phyloP scores from a whole-genome alignment of 2,797 vertebrate species.

The Babyrousa celebensis region DNA sequence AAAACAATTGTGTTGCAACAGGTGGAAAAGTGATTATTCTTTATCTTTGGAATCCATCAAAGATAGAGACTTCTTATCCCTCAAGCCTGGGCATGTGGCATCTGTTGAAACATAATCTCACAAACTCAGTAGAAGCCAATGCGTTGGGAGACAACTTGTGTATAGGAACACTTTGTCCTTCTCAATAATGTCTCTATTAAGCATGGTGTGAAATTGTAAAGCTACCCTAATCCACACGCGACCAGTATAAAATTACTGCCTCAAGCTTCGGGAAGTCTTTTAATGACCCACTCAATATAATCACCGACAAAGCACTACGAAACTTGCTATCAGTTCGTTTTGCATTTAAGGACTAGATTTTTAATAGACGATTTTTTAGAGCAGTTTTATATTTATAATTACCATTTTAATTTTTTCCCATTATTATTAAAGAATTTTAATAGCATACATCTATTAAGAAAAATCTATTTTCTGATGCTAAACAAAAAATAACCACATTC shows the following conservation, averaged over 20 bases:
- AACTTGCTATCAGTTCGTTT: conserved; percentile 5
- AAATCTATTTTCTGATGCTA: conserved; percentile 70
- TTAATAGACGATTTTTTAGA: conserved; percentile 61
- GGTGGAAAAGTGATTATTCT: conserved; percentile 77
- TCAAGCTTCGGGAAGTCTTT: conserved; percentile 59
- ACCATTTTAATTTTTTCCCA: not conserved
- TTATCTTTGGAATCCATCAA: conserved; percentile 81
- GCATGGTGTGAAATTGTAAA: conserved; percentile 80
- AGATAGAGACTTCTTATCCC: conserved; percentile 77
- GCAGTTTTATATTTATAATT: conserved; percentile 7
- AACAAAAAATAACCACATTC: conserved; percentile 70
- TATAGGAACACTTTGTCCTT: conserved; percentile 67
- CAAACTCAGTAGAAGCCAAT: conserved; percentile 71
- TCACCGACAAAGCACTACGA: not conserved
- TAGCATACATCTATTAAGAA: not conserved
- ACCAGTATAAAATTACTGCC: conserved; percentile 65
- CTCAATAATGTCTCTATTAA: conserved; percentile 77
- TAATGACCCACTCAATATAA: not conserved
- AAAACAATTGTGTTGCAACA: conserved; percentile 57
- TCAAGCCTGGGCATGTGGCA: conserved; percentile 68
- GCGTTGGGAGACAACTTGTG: conserved; percentile 40
- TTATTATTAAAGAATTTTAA: conserved; percentile 71
- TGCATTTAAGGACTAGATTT: conserved; percentile 62
- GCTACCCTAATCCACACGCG: conserved; percentile 64
- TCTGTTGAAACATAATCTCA: conserved; percentile 83